These are phyloP conservation scores for Argyresthia goedartella DNA, from an alignment of 2,888 invertebrate species.

Conservation along the genomic window DNA sequence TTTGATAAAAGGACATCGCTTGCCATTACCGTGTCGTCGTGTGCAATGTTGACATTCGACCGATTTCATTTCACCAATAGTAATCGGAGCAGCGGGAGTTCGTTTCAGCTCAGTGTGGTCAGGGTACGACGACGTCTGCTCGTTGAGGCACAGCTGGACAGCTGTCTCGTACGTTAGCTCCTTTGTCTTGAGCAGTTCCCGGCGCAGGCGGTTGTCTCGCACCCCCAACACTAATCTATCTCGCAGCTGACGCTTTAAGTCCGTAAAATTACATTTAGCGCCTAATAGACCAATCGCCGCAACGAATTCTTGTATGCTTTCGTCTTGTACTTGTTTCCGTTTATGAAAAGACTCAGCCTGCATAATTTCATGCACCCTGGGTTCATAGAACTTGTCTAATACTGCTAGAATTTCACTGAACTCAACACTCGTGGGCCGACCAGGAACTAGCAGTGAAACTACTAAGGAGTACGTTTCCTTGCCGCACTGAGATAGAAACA, in stretches of 20 bases:
- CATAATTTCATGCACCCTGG: neutral
- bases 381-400: conserved; percentile 3
- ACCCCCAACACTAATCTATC: conserved; percentile 3
- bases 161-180: neutral
- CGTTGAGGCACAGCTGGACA: neutral
- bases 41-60: neutral
- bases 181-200: neutral
- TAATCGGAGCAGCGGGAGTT: neutral
- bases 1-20: neutral
- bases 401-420: neutral
- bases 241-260: conserved; percentile 3
- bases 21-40: neutral
- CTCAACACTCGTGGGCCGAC: neutral
- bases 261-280: conserved; percentile 1
- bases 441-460: conserved; percentile 1
- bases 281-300: neutral
- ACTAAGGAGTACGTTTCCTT: conserved; percentile 6
- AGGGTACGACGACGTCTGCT: neutral
- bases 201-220: conserved; percentile 1
- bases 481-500: conserved; percentile 2
- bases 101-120: neutral
- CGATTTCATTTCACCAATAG: neutral
- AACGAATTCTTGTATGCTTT: conserved; percentile 1
- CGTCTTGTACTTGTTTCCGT: neutral
- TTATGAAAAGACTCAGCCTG: neutral